Evolutionary conservation across 1,140 invertebrate species (phyloP), one percentile per base, ranked within the genome.

Genomic region (Heliconius nattereri): DNA sequence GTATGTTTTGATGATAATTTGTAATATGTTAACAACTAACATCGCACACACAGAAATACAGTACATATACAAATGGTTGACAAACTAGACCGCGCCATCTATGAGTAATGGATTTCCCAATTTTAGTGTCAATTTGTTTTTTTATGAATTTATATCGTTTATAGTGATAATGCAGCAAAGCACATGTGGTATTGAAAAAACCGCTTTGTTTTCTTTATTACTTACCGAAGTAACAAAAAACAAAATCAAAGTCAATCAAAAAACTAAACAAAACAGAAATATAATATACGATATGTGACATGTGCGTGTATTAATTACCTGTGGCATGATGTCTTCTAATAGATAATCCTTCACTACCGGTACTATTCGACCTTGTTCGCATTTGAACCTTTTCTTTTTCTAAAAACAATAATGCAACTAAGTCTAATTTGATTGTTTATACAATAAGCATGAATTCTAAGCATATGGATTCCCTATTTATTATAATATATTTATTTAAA

Each of bases 281-380:
- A n/a, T 71, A 71, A 19, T 57, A 57, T 57, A 23, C 54, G 16
- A 23, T 57, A 23, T 57, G 9, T 57, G 71, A 9, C 32, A 40
- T 72, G n/a, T 72, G 71, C 20, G 29, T 72, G 7, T 71, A 35
- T 71, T 20, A 60, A 23, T 89, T 86, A 95, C 94, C 94, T 94
- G 94, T 91, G 91, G 94, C 94, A 92, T 95, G 94, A 92, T 94
- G 93, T 94, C 94, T 94, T 94, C 94, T 92, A 88, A 94, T 94
- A 75, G 94, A 93, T 90, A 95, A 91, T 90, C 94, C 94, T 94
- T 95, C 94, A 86, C 94, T 95, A 81, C 94, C 94, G 85, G 94
- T 95, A 89, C 94, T 95, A 85, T 96, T 96, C 78, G 96, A 96
- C 85, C 96, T 95, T 85, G 95, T 95, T 91, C 96, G 93, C 87